A percentile compares a stretch with the other conserved stretches of the same genome.
Conservation (phyloP, 2,797 vertebrate species). For the Sciaenops ocellatus region DNA sequence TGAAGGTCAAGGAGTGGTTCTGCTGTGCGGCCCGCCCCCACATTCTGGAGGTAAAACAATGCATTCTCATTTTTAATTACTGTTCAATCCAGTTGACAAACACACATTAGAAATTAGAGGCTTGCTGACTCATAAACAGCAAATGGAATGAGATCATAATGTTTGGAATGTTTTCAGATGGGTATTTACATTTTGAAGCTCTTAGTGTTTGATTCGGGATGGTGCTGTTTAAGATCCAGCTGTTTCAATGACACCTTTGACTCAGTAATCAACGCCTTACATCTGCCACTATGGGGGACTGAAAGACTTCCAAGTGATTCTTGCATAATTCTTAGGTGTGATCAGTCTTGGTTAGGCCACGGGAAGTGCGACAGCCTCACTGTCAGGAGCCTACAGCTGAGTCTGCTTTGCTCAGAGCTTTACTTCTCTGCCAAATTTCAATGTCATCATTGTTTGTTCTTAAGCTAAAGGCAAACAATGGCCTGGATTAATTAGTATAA, state of each 20-base stretch:
- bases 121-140: too few species aligned
- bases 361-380: conserved; percentile 9
- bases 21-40: conserved; percentile 94
- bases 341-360: conserved; percentile 21
- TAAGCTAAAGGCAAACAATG: conserved; percentile 15
- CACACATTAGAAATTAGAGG: not conserved
- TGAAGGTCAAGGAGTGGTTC: conserved; percentile 96
- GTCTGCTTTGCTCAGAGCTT: conserved; percentile 39
- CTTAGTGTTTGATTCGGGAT: not conserved
- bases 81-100: not conserved
- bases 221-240: conserved; percentile 37
- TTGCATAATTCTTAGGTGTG: not conserved
- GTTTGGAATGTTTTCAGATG: conserved; percentile 20
- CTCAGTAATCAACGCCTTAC: conserved; percentile 49
- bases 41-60: conserved; percentile 92
- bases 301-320: conserved; percentile 13
- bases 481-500: conserved; percentile 24
- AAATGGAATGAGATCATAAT: not conserved
- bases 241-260: conserved; percentile 52
- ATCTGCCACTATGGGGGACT: conserved; percentile 15
- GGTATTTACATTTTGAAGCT: not conserved
- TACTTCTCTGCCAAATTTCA: conserved; percentile 41
- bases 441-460: conserved; percentile 17
- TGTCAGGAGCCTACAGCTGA: conserved; percentile 19
- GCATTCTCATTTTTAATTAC: not conserved